Evolutionary conservation across 1,140 invertebrate species (phyloP), one percentile per base, ranked within the genome.

Genomic region (Phocides pigmalion): DNA sequence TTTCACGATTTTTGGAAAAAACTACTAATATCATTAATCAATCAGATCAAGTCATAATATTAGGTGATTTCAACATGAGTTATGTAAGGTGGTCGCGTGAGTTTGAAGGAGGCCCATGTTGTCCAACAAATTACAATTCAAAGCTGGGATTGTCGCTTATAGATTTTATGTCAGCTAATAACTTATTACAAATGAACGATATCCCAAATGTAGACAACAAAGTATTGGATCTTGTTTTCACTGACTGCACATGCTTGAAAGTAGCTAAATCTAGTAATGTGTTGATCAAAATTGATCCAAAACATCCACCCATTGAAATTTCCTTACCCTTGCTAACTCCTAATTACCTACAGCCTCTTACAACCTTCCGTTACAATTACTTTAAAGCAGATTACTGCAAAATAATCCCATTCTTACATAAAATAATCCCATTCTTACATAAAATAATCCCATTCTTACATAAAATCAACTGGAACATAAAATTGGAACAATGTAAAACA

Each of bases 51-150:
- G 51, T 62, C 1, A 50, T 67, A 16, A 42, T 58, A 42, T 11
- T 67, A 5, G 65, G 59, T 19, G 59, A 62, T n/a, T 62, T 66
- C 11, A 66, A 66, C 14, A n/a, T 62, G 11, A 25, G 51, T 39
- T 62, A 62, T 22, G 62, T 67, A n/a, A 4, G 35, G 8, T 62
- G 59, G 65, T 22, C 35, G 9, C 11, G 17, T n/a, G 9, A 41
- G 3, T 39, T 20, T 2, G 19, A 11, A 39, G 19, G 17, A 11
- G 39, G 12, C 14, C 14, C 35, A 19, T 39, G 35, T 17, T 17
- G 12, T n/a, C 16, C 51, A 8, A 20, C 17, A n/a, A 14, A 42
- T 25, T 22, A 42, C 6, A 41, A 22, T 42, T 42, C 47, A 17
- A 51, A 41, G 9, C 37, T 62, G 2, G 61, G 61, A 8, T 35